These are phyloP conservation scores for Rhodeus uyekii DNA, from an alignment of 2,797 vertebrate genomes.

Conservation along the genomic window DNA sequence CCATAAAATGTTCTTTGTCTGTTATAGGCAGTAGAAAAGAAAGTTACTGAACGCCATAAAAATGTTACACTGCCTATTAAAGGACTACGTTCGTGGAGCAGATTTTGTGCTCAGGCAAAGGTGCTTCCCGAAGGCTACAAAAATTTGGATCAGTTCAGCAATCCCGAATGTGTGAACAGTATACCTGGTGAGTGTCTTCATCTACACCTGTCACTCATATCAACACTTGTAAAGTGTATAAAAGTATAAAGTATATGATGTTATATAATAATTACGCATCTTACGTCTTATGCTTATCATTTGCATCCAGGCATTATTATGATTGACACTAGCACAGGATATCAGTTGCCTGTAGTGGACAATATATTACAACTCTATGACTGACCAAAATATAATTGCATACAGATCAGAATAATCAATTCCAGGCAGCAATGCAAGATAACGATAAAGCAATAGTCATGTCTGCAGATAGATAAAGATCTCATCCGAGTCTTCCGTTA, in stretches of 20 bases:
- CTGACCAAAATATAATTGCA: no score
- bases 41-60: background rate
- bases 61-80: background rate
- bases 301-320: no score
- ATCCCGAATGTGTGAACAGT: background rate
- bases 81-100: constrained; percentile 1
- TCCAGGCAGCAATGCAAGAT: background rate
- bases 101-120: constrained; percentile 9
- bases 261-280: no score
- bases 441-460: background rate
- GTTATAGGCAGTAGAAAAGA: background rate
- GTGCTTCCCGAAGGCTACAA: background rate
- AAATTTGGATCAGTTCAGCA: background rate
- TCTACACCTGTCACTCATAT: background rate
- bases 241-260: background rate
- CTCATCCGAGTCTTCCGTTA: background rate
- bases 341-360: no score
- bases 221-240: background rate
- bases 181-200: constrained; percentile 21
- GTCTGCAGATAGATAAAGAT: background rate
- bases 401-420: no score
- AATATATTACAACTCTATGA: no score
- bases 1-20: background rate
- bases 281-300: no score
- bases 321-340: no score